Evolutionary conservation across 2,797 vertebrate species (phyloP).

Genomic region (Ctenopoma multispine): DNA sequence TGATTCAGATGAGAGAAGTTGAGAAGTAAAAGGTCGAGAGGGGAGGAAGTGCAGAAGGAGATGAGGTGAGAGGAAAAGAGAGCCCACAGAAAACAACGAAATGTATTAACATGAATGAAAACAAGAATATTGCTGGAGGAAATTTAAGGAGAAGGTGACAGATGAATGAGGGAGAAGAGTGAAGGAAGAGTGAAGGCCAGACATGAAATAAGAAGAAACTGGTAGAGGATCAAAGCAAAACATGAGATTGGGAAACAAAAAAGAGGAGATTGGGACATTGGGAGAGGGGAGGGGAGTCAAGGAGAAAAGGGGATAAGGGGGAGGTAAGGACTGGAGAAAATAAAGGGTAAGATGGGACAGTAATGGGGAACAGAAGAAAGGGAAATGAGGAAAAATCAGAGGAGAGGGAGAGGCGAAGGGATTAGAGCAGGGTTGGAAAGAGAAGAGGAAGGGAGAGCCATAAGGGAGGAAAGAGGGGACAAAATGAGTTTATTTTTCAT

Average conservation of each 20-base stretch:
- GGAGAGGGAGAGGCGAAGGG: constrained; percentile 54
- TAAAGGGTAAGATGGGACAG: constrained; percentile 53
- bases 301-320: constrained; percentile 52
- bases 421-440: constrained; percentile 62
- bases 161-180: constrained; percentile 20
- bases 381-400: constrained; percentile 24
- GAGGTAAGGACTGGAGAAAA: constrained; percentile 58
- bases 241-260: constrained; percentile 17
- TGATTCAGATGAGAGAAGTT: constrained; percentile 43
- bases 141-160: constrained; percentile 6
- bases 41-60: constrained; percentile 18
- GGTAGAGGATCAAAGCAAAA: constrained; percentile 54
- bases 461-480: constrained; percentile 52
- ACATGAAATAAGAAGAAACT: constrained; percentile 38
- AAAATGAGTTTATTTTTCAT: constrained; percentile 66
- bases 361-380: constrained; percentile 54
- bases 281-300: constrained; percentile 49
- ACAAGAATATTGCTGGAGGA: neutral
- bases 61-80: constrained; percentile 2
- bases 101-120: constrained; percentile 17
- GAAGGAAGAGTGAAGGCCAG: constrained; percentile 22
- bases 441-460: constrained; percentile 46
- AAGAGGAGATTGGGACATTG: constrained; percentile 29
- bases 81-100: neutral
- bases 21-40: constrained; percentile 45